phyloP scores from a whole-genome alignment of 2,113 vertebrate genomes.

The Elaphurus davidianus region DNA sequence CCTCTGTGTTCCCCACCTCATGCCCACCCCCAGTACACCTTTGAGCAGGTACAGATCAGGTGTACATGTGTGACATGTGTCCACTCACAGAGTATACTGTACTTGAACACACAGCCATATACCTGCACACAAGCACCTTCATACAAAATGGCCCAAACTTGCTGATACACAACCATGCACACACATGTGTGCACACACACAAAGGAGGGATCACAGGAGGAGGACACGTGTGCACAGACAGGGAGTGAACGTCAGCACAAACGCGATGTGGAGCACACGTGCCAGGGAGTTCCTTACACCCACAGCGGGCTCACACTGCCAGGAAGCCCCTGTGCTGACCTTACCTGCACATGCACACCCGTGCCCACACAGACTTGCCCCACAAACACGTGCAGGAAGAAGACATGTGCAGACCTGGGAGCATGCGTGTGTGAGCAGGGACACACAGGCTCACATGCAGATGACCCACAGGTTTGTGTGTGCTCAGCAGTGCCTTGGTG shows the following conservation, averaged over 20 bases:
- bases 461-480: not conserved
- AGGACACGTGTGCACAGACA: not conserved
- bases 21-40: not conserved
- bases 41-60: not conserved
- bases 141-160: not conserved
- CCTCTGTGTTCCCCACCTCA: not conserved
- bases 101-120: not conserved
- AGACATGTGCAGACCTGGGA: not conserved
- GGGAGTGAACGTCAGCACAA: not conserved
- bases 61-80: rapidly evolving
- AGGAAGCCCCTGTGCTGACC: not conserved
- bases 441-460: not conserved
- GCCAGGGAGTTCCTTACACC: not conserved
- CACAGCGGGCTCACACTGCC: rapidly evolving
- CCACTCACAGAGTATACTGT: not conserved
- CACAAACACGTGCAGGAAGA: not conserved
- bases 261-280: rapidly evolving
- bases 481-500: not conserved
- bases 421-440: not conserved
- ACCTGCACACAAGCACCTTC: not conserved
- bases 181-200: not conserved
- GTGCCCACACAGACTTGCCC: not conserved
- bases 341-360: not conserved
- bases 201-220: not conserved
- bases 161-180: not conserved